Conservation (phyloP, 1,140 invertebrate genomes). For the Bombus balteatus region DNA sequence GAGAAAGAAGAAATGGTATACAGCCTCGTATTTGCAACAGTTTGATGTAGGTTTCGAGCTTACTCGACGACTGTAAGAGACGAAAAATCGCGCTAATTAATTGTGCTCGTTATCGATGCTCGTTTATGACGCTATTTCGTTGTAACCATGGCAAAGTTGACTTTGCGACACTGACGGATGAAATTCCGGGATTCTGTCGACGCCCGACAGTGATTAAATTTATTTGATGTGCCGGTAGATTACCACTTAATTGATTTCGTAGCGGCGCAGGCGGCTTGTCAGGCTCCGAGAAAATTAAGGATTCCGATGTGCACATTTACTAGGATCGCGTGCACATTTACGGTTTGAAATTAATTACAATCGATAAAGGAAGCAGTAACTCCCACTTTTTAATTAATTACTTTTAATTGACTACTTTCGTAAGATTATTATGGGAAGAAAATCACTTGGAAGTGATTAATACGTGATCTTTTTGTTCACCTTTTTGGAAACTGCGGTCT, state of each 20-base stretch:
- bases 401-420: no score
- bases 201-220: constrained; percentile 45
- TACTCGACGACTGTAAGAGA: background rate
- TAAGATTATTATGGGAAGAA: no score
- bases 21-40: background rate
- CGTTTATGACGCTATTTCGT: constrained; percentile 41
- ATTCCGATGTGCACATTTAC: background rate
- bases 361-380: no score
- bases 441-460: no score
- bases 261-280: background rate
- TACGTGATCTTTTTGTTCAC: no score
- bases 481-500: no score
- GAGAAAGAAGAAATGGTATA: no score
- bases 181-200: constrained; percentile 10
- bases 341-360: background rate
- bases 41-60: no score
- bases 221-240: background rate
- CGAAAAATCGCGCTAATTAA: constrained; percentile 15
- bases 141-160: constrained; percentile 8
- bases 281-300: background rate
- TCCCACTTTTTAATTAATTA: no score
- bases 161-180: constrained; percentile 35
- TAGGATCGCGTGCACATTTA: background rate
- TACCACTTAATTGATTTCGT: constrained; percentile 46
- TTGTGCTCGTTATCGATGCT: background rate